Conservation (phyloP, 2,797 vertebrate species). For the Cheirogaleus major region DNA sequence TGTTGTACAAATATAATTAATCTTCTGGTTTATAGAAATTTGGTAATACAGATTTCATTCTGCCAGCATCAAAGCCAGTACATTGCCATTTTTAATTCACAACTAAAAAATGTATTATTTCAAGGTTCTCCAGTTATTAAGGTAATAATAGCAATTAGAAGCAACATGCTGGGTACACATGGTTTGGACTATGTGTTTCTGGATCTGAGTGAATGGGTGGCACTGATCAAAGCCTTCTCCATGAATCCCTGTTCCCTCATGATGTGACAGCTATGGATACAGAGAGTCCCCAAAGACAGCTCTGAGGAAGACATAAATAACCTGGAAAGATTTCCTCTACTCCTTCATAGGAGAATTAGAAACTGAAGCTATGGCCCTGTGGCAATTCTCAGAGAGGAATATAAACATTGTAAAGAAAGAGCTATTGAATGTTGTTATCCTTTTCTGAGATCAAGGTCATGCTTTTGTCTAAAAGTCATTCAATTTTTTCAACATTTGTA, state of each 20-base stretch:
- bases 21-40: constrained; percentile 62
- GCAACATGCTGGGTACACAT: neutral
- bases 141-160: constrained; percentile 50
- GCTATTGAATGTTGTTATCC: neutral
- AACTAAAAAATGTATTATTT: constrained; percentile 56
- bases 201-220: neutral
- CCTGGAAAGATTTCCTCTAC: neutral
- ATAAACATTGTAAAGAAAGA: neutral
- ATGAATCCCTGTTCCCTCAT: neutral
- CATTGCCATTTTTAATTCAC: constrained; percentile 43
- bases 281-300: neutral
- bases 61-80: constrained; percentile 66
- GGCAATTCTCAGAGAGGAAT: neutral
- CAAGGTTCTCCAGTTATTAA: constrained; percentile 31
- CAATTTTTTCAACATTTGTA: neutral
- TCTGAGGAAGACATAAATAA: neutral
- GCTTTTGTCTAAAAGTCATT: neutral
- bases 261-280: neutral
- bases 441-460: neutral
- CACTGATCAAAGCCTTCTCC: constrained; percentile 14
- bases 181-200: neutral
- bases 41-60: constrained; percentile 52
- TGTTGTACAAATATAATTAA: constrained; percentile 77
- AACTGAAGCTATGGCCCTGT: neutral
- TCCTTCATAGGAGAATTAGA: neutral